Evolutionary conservation across 2,888 invertebrate species (phyloP).

Genomic region (Dioctria linearis): DNA sequence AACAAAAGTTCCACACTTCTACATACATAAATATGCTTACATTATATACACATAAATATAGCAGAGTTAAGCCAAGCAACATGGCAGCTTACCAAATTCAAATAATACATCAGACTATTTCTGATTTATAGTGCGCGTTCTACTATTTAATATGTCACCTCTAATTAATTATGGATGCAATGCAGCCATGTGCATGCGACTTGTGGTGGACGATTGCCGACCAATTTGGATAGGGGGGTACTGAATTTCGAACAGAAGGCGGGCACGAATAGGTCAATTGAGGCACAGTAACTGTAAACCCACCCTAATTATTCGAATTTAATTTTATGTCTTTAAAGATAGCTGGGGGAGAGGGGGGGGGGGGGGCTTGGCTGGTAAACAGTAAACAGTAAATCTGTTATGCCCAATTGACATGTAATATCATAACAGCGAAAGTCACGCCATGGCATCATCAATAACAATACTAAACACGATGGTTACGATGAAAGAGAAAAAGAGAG

Average conservation of each 20-base stretch:
- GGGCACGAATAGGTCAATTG: slow-evolving; percentile 43
- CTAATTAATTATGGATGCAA: slow-evolving; percentile 47
- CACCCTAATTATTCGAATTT: slow-evolving; percentile 34
- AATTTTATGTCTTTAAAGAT: slow-evolving; percentile 14
- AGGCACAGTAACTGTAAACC: slow-evolving; percentile 27
- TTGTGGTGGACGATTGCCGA: background rate
- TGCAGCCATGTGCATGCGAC: slow-evolving; percentile 10
- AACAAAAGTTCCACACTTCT: too few species aligned
- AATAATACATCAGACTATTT: slow-evolving; percentile 2
- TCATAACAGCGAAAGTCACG: slow-evolving; percentile 30
- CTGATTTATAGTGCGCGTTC: slow-evolving; percentile 8
- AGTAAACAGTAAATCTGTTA: background rate
- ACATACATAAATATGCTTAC: too few species aligned
- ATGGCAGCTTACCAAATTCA: slow-evolving; percentile 7
- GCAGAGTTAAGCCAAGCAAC: background rate
- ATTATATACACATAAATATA: too few species aligned
- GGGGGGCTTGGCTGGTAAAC: background rate
- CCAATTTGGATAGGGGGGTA: slow-evolving; percentile 7
- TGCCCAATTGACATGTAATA: too few species aligned
- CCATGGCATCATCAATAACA: slow-evolving; percentile 20
- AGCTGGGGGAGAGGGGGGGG: background rate
- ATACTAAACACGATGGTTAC: background rate
- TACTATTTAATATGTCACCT: slow-evolving; percentile 31
- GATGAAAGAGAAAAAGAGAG: background rate
- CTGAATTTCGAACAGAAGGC: background rate